Evolutionary conservation across 2,113 vertebrate genomes (phyloP), one percentile per base, ranked within the genome.

Genomic region (Pteronura brasiliensis): DNA sequence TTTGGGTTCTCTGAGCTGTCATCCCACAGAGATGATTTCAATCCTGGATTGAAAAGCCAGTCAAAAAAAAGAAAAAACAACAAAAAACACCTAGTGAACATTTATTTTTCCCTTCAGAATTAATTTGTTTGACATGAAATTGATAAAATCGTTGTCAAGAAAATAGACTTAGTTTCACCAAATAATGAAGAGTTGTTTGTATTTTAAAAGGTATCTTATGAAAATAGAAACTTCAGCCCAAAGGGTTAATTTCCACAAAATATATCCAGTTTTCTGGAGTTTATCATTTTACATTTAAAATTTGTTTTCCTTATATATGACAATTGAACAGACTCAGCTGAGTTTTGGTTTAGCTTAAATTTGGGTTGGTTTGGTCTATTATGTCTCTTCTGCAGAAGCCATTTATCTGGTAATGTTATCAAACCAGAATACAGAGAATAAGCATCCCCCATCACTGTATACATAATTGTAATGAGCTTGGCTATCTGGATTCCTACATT

Each of bases 21-120:
- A 92, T 96, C 29, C 76, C 90, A 95, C 80, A 94, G 76, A 97
- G 90, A 92, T 95, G 52, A 92, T 96, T 96, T 96, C 96, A 96
- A 74, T 90, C 67, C 72, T 85, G 39, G 29, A 94, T 44, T 84
- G 74, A 83, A 96, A 94, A 95, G 44, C 11, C 34, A 90, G 39
- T 88, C 69, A 27, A n/a, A 88, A 82, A 74, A 87, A 52, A 52
- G 47, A 52, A 52, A 15, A 52, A 52, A 52, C 14, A 52, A 52
- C 49, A 52, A 15, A 15, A 52, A 49, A 13, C 49, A 55, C 52
- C 52, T 55, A 95, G 44, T 21, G 83, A 96, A 93, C 90, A 97
- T 96, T 93, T 90, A 91, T 96, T 95, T 97, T 97, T 96, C 76
- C 57, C 59, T 95, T 96, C 95, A 96, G 96, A 93, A 96, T 93